Percentiles rank a stretch among this genome's conserved stretches.
Conservation (phyloP, 2,797 vertebrate genomes). For the Protosalanx chinensis region DNA sequence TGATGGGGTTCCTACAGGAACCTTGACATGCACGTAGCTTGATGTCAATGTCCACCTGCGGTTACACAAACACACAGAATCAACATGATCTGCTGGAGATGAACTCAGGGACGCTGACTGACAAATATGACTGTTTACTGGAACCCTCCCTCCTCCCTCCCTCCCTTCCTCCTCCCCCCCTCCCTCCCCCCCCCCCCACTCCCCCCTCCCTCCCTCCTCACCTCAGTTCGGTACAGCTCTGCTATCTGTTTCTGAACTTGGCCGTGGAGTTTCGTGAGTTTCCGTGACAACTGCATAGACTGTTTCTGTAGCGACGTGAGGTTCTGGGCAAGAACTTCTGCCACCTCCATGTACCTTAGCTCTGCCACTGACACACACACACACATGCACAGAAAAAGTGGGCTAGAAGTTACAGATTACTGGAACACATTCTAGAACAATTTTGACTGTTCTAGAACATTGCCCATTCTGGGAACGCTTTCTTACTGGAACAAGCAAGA, state of each 20-base stretch:
- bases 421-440: too few species aligned
- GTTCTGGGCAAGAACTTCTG: slow-evolving; percentile 46
- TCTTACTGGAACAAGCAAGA: too few species aligned
- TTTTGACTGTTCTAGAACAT: too few species aligned
- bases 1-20: slow-evolving; percentile 71
- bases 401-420: too few species aligned
- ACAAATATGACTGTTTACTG: too few species aligned
- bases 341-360: slow-evolving; percentile 45
- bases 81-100: slow-evolving; percentile 20
- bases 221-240: slow-evolving; percentile 63
- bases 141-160: background rate
- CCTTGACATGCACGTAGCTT: slow-evolving; percentile 84
- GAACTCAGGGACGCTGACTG: background rate
- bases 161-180: background rate
- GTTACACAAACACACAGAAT: slow-evolving; percentile 38
- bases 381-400: too few species aligned
- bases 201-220: slow-evolving; percentile 5
- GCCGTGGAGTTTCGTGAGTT: slow-evolving; percentile 36
- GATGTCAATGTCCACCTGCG: slow-evolving; percentile 89
- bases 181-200: too few species aligned
- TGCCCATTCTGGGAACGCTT: too few species aligned
- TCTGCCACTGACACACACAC: slow-evolving; percentile 53
- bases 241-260: slow-evolving; percentile 49
- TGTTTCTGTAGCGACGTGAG: slow-evolving; percentile 47
- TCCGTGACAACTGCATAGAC: slow-evolving; percentile 33